These are phyloP conservation scores for Tinea trinotella DNA, from an alignment of 2,888 invertebrate species.

Conservation along the genomic window DNA sequence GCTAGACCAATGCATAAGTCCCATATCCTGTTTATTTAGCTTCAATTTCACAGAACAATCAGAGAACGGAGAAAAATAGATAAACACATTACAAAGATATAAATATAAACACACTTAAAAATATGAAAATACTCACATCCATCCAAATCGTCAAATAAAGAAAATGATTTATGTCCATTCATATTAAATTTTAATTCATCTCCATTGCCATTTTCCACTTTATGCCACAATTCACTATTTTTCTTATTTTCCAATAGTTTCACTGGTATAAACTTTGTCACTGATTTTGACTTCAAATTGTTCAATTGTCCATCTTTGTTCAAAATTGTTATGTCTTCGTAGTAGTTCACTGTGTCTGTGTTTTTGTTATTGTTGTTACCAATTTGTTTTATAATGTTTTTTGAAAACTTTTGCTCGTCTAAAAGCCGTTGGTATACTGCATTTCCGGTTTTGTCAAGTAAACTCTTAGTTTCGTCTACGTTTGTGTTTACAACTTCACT, in stretches of 20 bases:
- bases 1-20: too few relatives aligned
- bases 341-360: conserved; percentile 41
- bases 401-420: conserved; percentile 37
- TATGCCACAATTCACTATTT: conserved; percentile 5
- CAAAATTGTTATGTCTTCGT: conserved; percentile 53
- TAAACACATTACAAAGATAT: too few relatives aligned
- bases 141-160: conserved; percentile 78
- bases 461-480: conserved; percentile 37
- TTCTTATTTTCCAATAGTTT: conserved; percentile 22
- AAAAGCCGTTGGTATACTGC: conserved; percentile 33
- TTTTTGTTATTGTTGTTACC: conserved; percentile 31
- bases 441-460: conserved; percentile 31
- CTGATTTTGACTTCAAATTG: conserved; percentile 50
- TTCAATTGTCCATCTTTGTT: conserved; percentile 47
- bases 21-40: too few relatives aligned
- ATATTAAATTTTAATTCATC: conserved; percentile 20
- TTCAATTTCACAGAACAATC: too few relatives aligned
- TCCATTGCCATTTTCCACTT: conserved; percentile 23
- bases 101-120: too few relatives aligned
- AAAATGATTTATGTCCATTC: conserved; percentile 52
- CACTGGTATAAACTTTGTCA: conserved; percentile 21
- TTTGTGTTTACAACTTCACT: conserved; percentile 35
- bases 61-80: too few relatives aligned
- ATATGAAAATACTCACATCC: conserved; percentile 73
- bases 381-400: conserved; percentile 35